A percentile compares a stretch with the other conserved stretches of the same genome.
Evolutionary conservation across 1,140 invertebrate genomes (phyloP).

Genomic region (Drusus annulatus): DNA sequence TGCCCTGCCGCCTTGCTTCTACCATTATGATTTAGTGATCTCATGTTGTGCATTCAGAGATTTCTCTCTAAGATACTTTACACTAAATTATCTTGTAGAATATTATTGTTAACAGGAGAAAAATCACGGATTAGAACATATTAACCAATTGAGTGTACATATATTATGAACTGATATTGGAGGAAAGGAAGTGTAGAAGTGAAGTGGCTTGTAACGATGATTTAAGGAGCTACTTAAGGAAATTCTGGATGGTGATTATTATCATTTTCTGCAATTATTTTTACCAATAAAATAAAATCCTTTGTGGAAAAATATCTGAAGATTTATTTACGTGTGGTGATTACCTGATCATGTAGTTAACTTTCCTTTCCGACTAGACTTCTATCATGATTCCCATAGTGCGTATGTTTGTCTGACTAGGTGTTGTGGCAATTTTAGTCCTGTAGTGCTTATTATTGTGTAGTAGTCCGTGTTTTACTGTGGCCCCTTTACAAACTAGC

Average conservation of each 20-base stretch:
- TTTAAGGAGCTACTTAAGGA: constrained; percentile 13
- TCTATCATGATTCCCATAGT: background rate
- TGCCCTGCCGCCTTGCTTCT: background rate
- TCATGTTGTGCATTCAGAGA: constrained; percentile 38
- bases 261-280: constrained; percentile 42
- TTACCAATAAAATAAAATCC: constrained; percentile 44
- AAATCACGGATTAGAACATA: background rate
- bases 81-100: constrained; percentile 40
- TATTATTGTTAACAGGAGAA: constrained; percentile 35
- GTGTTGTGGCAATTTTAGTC: no score
- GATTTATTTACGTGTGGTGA: constrained; percentile 30
- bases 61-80: constrained; percentile 10
- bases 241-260: constrained; percentile 12
- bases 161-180: constrained; percentile 29
- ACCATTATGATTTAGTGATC: constrained; percentile 19
- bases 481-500: no score
- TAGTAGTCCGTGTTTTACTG: no score
- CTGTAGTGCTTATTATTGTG: no score
- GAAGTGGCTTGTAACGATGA: background rate
- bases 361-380: background rate
- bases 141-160: constrained; percentile 23
- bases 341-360: background rate
- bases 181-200: background rate
- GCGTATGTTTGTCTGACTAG: no score
- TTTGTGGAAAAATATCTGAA: constrained; percentile 39